Evolutionary conservation across 1,140 invertebrate species (phyloP).

Genomic region (Metaphire vulgaris): DNA sequence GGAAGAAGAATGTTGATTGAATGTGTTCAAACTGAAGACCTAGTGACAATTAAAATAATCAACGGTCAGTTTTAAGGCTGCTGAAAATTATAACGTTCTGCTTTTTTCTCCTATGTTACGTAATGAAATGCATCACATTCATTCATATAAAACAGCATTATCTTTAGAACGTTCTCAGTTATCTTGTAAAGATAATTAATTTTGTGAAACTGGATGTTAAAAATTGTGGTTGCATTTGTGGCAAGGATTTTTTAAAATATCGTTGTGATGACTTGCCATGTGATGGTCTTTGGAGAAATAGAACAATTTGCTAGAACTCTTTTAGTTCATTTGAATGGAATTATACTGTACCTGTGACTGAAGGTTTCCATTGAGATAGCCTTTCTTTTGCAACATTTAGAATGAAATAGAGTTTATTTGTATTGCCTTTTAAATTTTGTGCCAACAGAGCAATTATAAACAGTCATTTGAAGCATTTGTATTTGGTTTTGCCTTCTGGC

Average conservation of each 20-base stretch:
- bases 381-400: neutral
- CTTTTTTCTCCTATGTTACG: neutral
- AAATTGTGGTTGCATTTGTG: neutral
- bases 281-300: neutral
- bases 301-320: neutral
- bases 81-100: neutral
- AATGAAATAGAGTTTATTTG: neutral
- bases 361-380: neutral
- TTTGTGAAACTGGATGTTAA: neutral
- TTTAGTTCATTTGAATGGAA: neutral
- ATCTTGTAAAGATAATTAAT: neutral
- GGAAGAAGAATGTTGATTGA: neutral
- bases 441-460: neutral
- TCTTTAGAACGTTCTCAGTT: neutral
- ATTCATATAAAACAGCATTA: neutral
- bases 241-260: neutral
- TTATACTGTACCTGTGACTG: neutral
- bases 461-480: no score
- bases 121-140: neutral
- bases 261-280: neutral
- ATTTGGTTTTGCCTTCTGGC: no score
- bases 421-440: neutral
- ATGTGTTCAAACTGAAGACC: neutral
- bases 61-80: neutral
- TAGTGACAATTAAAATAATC: neutral